These are phyloP conservation scores for Rhizoglyphus robini DNA, from an alignment of 1,140 invertebrate genomes.

Conservation along the genomic window DNA sequence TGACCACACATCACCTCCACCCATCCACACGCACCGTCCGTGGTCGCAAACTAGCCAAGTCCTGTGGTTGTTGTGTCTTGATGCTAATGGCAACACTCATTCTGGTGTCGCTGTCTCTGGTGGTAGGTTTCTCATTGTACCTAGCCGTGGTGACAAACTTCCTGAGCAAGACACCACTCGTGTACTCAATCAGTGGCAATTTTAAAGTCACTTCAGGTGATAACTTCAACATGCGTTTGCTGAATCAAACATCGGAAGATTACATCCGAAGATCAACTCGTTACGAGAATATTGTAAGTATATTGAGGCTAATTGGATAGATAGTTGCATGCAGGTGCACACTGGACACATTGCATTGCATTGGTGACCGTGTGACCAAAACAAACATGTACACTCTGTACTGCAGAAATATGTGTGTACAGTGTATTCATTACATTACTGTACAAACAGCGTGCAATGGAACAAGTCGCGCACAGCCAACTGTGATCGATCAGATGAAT, in stretches of 20 bases:
- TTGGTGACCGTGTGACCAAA: no score
- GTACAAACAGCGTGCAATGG: no score
- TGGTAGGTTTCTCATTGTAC: slow-evolving; percentile 14
- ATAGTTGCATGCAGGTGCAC: no score
- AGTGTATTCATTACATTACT: no score
- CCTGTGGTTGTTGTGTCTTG: slow-evolving; percentile 10
- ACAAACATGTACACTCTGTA: no score
- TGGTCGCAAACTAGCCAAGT: not conserved
- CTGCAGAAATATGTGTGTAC: no score
- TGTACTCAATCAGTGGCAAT: slow-evolving; percentile 37
- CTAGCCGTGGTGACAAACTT: slow-evolving; percentile 13
- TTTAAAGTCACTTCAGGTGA: slow-evolving; percentile 51
- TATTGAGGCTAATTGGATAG: no score
- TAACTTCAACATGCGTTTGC: slow-evolving; percentile 44
- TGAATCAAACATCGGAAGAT: slow-evolving; percentile 39
- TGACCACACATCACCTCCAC: not conserved
- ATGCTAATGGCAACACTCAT: slow-evolving; percentile 27
- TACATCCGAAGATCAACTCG: slow-evolving; percentile 44
- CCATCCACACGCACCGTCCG: not conserved
- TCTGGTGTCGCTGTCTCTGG: not conserved
- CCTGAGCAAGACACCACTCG: not conserved
- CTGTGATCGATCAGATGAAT: not conserved
- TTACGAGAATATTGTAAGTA: slow-evolving; percentile 46
- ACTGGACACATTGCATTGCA: no score
- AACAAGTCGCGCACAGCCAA: no score